Evolutionary conservation across 2,888 invertebrate genomes (phyloP).

Genomic region (Pomacea canaliculata): DNA sequence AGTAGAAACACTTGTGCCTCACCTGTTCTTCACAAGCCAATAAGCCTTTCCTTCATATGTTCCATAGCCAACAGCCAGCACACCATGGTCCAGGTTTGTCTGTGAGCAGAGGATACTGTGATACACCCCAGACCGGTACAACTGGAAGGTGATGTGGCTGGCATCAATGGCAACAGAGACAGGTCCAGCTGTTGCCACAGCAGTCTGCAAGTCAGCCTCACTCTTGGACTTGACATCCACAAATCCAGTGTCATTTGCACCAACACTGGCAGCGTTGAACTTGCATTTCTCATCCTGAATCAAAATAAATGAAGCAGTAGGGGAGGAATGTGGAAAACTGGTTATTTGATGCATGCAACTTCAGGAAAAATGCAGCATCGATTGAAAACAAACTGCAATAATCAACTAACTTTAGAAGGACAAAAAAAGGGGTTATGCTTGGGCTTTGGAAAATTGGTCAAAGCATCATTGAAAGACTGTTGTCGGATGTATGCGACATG

Average conservation of each 20-base stretch:
- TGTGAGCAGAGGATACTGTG: conserved; percentile 82
- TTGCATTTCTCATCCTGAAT: conserved; percentile 64
- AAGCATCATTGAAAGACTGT: no score
- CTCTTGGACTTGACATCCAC: conserved; percentile 80
- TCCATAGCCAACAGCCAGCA: conserved; percentile 87
- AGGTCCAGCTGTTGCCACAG: conserved; percentile 88
- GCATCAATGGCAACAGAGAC: conserved; percentile 92
- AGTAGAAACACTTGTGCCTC: not conserved
- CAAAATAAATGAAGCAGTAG: no score
- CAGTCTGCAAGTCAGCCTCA: conserved; percentile 81
- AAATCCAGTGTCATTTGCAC: conserved; percentile 85
- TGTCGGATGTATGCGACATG: no score
- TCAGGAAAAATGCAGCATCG: no score
- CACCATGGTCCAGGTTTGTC: conserved; percentile 88
- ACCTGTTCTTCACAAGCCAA: conserved; percentile 89
- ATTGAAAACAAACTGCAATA: no score
- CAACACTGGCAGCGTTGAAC: conserved; percentile 74
- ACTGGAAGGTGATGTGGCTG: conserved; percentile 78
- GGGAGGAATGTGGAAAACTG: no score
- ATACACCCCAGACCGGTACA: conserved; percentile 75
- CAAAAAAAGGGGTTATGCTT: no score
- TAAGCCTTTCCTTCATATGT: conserved; percentile 77
- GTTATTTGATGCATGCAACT: no score
- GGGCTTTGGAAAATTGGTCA: no score
- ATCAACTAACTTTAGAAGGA: no score